A percentile compares a stretch with the other conserved stretches of the same genome.
These are phyloP conservation scores for Catharus bicknelli DNA, from an alignment of 2,113 vertebrate species.

Conservation along the genomic window DNA sequence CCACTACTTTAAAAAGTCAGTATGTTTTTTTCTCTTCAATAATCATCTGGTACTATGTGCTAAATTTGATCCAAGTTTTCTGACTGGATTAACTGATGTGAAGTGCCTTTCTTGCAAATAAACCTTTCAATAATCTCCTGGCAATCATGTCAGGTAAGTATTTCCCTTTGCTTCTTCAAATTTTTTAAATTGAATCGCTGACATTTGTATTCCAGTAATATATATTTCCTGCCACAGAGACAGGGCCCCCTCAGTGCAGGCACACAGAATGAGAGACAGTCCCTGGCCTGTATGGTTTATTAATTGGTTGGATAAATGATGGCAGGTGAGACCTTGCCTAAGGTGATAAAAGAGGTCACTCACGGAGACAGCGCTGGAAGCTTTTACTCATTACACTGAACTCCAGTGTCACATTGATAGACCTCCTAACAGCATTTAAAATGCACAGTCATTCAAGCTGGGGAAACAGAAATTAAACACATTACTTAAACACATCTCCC, in stretches of 20 bases:
- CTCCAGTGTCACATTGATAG: background rate
- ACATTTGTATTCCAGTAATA: background rate
- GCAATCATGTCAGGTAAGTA: background rate
- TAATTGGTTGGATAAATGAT: background rate
- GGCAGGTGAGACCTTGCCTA: background rate
- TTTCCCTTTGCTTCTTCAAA: background rate
- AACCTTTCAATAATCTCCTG: background rate
- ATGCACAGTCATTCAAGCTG: background rate
- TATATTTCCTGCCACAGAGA: background rate
- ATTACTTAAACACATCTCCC: background rate
- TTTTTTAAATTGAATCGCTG: background rate
- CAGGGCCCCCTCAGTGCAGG: rapidly evolving
- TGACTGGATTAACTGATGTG: background rate
- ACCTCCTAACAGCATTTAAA: background rate
- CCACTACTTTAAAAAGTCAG: background rate
- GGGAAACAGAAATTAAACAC: background rate
- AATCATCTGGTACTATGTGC: rapidly evolving
- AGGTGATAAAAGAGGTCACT: background rate
- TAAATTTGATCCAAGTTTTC: background rate
- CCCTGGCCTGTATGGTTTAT: background rate
- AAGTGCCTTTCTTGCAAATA: background rate
- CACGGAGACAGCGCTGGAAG: background rate
- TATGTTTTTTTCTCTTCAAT: background rate
- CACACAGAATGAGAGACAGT: rapidly evolving
- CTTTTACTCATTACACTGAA: background rate